These are phyloP conservation scores for Fragum whitleyi DNA, from an alignment of 2,888 invertebrate species.

Conservation along the genomic window DNA sequence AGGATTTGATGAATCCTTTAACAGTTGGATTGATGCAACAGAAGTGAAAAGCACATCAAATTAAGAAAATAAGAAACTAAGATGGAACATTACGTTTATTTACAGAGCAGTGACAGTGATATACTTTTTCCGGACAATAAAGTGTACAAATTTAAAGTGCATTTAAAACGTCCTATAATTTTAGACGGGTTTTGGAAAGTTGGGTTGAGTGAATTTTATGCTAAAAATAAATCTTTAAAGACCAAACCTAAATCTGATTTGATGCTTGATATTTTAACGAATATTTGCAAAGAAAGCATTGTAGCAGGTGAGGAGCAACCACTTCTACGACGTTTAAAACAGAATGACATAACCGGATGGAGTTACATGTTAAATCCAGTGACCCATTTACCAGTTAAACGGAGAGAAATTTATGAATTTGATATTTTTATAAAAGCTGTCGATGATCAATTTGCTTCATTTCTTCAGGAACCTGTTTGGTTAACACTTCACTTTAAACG, in stretches of 20 bases:
- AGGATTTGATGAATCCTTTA: slow-evolving; percentile 35
- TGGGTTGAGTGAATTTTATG: slow-evolving; percentile 45
- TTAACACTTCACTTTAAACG: slow-evolving; percentile 54
- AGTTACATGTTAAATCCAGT: slow-evolving; percentile 34
- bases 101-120: slow-evolving; percentile 24
- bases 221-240: slow-evolving; percentile 10
- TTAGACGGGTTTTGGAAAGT: slow-evolving; percentile 44
- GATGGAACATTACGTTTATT: slow-evolving; percentile 34
- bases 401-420: slow-evolving; percentile 47
- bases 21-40: slow-evolving; percentile 32
- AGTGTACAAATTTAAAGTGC: slow-evolving; percentile 23
- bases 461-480: slow-evolving; percentile 32
- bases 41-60: slow-evolving; percentile 18
- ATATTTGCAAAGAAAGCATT: slow-evolving; percentile 50
- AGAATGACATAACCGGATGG: slow-evolving; percentile 38
- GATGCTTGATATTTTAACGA: background rate
- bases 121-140: slow-evolving; percentile 19
- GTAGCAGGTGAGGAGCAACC: slow-evolving; percentile 45
- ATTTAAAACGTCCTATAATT: slow-evolving; percentile 1
- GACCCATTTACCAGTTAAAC: slow-evolving; percentile 43
- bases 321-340: slow-evolving; percentile 42
- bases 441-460: slow-evolving; percentile 15
- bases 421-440: slow-evolving; percentile 49
- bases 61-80: background rate
- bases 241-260: background rate